These are phyloP conservation scores for Yponomeuta plumbellus DNA, from an alignment of 2,888 invertebrate genomes.

Conservation along the genomic window DNA sequence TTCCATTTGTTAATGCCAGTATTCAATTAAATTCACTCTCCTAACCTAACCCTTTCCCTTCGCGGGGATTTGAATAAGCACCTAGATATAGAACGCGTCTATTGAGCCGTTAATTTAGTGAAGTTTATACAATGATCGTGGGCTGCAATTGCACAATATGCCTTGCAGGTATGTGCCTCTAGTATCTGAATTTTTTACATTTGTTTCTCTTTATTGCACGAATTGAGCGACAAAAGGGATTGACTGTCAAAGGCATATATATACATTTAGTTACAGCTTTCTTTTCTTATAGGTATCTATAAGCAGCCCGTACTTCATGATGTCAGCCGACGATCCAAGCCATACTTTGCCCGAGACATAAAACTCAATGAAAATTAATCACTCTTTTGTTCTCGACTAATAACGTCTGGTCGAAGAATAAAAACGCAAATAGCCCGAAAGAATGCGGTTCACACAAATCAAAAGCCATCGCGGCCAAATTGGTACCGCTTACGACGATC, in stretches of 20 bases:
- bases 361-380: slow-evolving; percentile 1
- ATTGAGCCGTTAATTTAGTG: slow-evolving; percentile 51
- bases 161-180: no score
- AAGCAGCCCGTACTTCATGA: no score
- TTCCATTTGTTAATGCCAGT: slow-evolving; percentile 74
- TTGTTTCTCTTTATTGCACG: no score
- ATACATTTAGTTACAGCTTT: no score
- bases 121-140: not conserved
- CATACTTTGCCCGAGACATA: not conserved
- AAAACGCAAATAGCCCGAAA: slow-evolving; percentile 13
- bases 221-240: no score
- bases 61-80: slow-evolving; percentile 9
- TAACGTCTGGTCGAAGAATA: slow-evolving; percentile 15
- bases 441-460: slow-evolving; percentile 29
- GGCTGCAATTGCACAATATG: no score
- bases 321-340: no score
- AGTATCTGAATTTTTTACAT: no score
- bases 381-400: slow-evolving; percentile 20
- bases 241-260: no score
- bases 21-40: slow-evolving; percentile 72
- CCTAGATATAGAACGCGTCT: slow-evolving; percentile 26
- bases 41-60: slow-evolving; percentile 56
- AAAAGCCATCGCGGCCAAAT: slow-evolving; percentile 53
- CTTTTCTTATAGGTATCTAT: no score
- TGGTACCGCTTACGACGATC: slow-evolving; percentile 53